Evolutionary conservation across 2,888 invertebrate genomes (phyloP), one percentile per base, ranked within the genome.

Genomic region (Bombyx huttoni): DNA sequence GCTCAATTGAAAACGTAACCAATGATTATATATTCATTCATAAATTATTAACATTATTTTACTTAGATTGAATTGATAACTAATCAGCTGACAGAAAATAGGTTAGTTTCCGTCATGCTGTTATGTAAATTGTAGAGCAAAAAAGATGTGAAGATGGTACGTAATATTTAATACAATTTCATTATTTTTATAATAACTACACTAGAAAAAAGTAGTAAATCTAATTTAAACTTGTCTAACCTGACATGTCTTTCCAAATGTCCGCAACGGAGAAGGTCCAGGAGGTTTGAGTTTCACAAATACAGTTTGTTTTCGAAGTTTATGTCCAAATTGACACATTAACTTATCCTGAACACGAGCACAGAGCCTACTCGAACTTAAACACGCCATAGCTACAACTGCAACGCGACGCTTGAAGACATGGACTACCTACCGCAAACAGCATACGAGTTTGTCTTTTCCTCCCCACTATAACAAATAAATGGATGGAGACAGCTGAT

Each of bases 331-430:
- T 91, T 93, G 93, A 91, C 93, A 94, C 92, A 94, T 88, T 81
- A 89, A 89, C 91, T 93, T 93, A 90, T 93, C 93, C 80, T 91
- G 91, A 82, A 93, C 92, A 89, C 93, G 93, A 90, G 91, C 92
- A 92, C 93, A 94, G 87, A 94, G 91, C 91, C 93, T 92, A 91
- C 92, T 92, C 89, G 93, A 92, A 90, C 92, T 92, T 91, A 93
- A 90, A 91, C 93, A 93, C 91, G 94, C 94, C 94, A 94, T 94
- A 91, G 92, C 91, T 90, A 91, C 91, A 90, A 93, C 92, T 91
- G 91, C 90, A 91, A 90, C 92, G 91, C 91, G 85, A 82, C 84
- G 86, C 85, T 88, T 78, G 81, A 82, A 78, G 77, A 89, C 83
- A 83, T 86, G 81, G 80, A 88, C 88, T 88, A 84, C 87, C 78